These are phyloP conservation scores for Probosciger aterrimus DNA, from an alignment of 2,113 vertebrate genomes.

Conservation along the genomic window DNA sequence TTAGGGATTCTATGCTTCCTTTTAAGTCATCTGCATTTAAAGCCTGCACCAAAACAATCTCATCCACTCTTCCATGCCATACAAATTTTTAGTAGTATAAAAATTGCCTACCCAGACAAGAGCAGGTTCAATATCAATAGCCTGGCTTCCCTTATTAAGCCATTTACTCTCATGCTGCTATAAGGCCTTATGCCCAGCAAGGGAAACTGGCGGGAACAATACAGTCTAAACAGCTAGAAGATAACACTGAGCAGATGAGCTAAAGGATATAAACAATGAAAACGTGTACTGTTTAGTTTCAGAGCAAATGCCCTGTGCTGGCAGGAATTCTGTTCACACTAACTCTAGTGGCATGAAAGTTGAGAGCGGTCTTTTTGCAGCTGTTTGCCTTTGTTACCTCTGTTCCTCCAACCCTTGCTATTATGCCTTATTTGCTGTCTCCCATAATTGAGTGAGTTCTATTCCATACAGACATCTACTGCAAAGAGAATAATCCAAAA, in stretches of 20 bases:
- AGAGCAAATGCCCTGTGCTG: background rate
- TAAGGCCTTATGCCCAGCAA: background rate
- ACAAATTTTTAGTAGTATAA: background rate
- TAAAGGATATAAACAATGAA: background rate
- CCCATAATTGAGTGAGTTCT: background rate
- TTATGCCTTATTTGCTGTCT: background rate
- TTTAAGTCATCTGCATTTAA: background rate
- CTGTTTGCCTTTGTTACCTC: background rate
- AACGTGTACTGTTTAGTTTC: background rate
- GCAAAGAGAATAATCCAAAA: constrained; percentile 11
- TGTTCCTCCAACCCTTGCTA: background rate
- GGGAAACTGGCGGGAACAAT: background rate
- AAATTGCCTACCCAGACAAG: background rate
- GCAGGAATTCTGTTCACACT: background rate
- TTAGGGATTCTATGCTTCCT: background rate
- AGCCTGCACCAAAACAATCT: background rate
- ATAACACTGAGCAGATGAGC: background rate
- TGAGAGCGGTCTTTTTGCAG: background rate
- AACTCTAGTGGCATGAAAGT: background rate
- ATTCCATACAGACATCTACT: background rate
- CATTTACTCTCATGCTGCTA: background rate
- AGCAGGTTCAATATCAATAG: background rate
- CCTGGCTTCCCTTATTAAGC: background rate
- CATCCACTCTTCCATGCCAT: background rate
- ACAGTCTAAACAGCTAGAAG: background rate